Percentiles rank a stretch among this genome's conserved stretches.
Conservation (phyloP, 1,140 invertebrate species). For the Chironomus striatipennis region DNA sequence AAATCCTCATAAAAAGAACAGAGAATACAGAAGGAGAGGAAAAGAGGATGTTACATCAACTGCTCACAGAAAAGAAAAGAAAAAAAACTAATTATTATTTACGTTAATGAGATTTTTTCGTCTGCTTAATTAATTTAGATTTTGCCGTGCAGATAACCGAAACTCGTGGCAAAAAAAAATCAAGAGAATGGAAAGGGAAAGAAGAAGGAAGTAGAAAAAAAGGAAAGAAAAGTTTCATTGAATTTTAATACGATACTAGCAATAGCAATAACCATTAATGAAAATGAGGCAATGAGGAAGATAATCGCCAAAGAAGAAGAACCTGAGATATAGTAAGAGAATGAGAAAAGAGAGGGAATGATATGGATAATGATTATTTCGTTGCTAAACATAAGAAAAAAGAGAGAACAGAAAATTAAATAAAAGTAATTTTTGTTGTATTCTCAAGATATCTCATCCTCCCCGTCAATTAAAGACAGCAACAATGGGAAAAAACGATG, state of each 20-base stretch:
- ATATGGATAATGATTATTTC: neutral
- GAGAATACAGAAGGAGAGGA: neutral
- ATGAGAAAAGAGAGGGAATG: neutral
- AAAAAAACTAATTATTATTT: slow-evolving; percentile 24
- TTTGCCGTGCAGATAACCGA: slow-evolving; percentile 10
- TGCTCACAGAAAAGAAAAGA: slow-evolving; percentile 1
- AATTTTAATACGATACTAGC: slow-evolving; percentile 21
- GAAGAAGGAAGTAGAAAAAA: neutral
- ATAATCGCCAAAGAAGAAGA: slow-evolving; percentile 3
- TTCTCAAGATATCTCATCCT: neutral
- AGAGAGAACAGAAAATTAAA: slow-evolving; percentile 4
- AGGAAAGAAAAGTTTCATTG: slow-evolving; percentile 15
- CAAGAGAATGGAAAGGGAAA: neutral
- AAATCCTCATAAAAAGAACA: too few species aligned
- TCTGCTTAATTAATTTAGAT: slow-evolving; percentile 24
- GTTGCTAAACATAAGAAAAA: neutral
- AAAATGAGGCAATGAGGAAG: slow-evolving; percentile 18
- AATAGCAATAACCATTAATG: slow-evolving; percentile 22
- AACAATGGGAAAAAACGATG: neutral
- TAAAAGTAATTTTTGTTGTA: slow-evolving; percentile 12
- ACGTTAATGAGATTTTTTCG: slow-evolving; percentile 23
- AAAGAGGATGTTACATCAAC: slow-evolving; percentile 11
- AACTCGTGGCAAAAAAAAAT: neutral
- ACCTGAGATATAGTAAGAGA: neutral
- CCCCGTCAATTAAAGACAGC: neutral